These are phyloP conservation scores for Latheticus oryzae DNA, from an alignment of 2,888 invertebrate species.

Conservation along the genomic window DNA sequence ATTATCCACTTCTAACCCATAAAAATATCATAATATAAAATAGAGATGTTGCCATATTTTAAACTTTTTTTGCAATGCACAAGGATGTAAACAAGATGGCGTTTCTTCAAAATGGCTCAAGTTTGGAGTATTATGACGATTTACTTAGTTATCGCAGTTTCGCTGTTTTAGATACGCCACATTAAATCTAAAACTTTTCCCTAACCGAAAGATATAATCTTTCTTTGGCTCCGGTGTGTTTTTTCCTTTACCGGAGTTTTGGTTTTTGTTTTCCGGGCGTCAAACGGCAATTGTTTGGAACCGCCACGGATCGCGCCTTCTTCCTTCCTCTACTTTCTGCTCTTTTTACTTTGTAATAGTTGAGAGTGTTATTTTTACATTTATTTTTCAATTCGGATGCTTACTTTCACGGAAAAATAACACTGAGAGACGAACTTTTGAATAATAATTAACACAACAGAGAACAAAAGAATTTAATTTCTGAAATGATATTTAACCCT, in stretches of 20 bases:
- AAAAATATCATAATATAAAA: too few species aligned
- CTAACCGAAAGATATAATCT: slow-evolving; percentile 53
- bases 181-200: slow-evolving; percentile 60
- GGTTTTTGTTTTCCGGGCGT: slow-evolving; percentile 58
- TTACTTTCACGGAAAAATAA: neutral
- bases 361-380: slow-evolving; percentile 40
- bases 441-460: slow-evolving; percentile 49
- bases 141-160: slow-evolving; percentile 58
- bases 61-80: too few species aligned
- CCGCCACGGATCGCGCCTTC: slow-evolving; percentile 58
- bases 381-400: slow-evolving; percentile 18
- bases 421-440: slow-evolving; percentile 14
- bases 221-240: slow-evolving; percentile 48
- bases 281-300: slow-evolving; percentile 60
- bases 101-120: slow-evolving; percentile 49
- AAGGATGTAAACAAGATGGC: slow-evolving; percentile 49
- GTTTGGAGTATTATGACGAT: slow-evolving; percentile 55
- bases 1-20: too few species aligned
- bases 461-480: too few species aligned
- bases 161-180: slow-evolving; percentile 60
- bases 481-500: too few species aligned
- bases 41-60: too few species aligned
- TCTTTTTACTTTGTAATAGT: slow-evolving; percentile 45
- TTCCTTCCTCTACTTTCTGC: slow-evolving; percentile 46
- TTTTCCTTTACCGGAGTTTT: slow-evolving; percentile 47